Percentiles rank a stretch among this genome's conserved stretches.
Conservation (phyloP, 2,888 invertebrate genomes). For the Spilosoma lubricipeda region DNA sequence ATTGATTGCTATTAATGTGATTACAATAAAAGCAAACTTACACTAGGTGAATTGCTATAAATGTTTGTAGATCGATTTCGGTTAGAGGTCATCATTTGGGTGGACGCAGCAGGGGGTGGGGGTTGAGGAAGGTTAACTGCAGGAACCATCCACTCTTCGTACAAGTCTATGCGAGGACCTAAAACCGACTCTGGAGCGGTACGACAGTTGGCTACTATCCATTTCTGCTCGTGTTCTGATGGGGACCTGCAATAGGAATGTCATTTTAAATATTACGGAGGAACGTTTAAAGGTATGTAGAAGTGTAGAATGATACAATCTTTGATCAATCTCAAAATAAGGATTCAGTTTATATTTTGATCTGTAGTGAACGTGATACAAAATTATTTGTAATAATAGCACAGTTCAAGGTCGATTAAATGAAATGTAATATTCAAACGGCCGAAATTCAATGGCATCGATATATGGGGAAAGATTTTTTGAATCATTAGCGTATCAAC, state of each 20-base stretch:
- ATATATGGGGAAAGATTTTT: too few species aligned
- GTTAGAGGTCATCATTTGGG: background rate
- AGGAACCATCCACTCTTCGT: slow-evolving; percentile 23
- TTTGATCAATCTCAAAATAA: background rate
- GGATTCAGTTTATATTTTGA: too few species aligned
- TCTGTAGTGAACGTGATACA: background rate
- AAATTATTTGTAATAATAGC: background rate
- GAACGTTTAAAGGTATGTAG: too few species aligned
- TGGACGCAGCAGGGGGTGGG: slow-evolving; percentile 4
- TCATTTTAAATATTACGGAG: too few species aligned
- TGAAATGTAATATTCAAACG: too few species aligned
- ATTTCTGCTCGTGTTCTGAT: slow-evolving; percentile 83
- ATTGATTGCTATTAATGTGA: too few species aligned
- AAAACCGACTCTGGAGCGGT: slow-evolving; percentile 84
- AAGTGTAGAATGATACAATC: too few species aligned
- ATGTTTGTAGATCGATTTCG: background rate
- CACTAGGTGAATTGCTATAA: background rate
- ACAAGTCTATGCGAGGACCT: slow-evolving; percentile 82
- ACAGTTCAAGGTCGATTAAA: too few species aligned
- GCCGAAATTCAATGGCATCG: too few species aligned
- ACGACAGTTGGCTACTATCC: slow-evolving; percentile 89
- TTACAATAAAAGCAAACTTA: background rate
- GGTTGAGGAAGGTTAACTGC: background rate
- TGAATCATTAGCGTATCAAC: too few species aligned
- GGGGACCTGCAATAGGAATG: slow-evolving; percentile 72